Evolutionary conservation across 1,140 invertebrate genomes (phyloP), one percentile per base, ranked within the genome.

Genomic region (Drosophila parvula): DNA sequence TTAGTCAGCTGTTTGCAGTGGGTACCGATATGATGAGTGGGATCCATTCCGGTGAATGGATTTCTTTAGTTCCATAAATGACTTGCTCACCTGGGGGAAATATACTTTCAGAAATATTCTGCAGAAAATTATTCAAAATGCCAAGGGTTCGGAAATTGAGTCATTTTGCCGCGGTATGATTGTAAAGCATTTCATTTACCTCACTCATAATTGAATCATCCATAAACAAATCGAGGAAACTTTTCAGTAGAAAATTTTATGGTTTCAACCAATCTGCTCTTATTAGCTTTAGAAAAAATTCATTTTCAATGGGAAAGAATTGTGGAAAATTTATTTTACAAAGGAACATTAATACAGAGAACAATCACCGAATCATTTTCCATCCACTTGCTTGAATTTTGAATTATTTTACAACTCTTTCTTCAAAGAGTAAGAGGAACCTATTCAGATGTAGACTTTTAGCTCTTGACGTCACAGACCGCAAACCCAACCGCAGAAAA

Each of bases 1-100:
- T 77, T 77, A 77, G 74, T 77, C 74, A 77, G 74, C 74, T 77
- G 74, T 76, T 76, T 55, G 60, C 45, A n/a, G n/a, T 65, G 44
- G 44, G 28, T 51, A 50, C 41, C 34, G 44, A 64, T 60, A 44
- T 48, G 59, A 68, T 51, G 65, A 67, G 65, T 69, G 61, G 61
- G 65, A 51, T 69, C 45, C 45, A 51, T 51, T 68, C 36, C 44
- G 60, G 45, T 50, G 64, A 68, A 50, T 68, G 59, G 59, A 68
- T 68, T 68, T 41, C 18, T 41, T 41, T 11, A 28, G 18, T 28
- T 44, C 22, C 22, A 61, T 28, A 61, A 55, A 62, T 65, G 62
- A 61, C 62, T 36, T 22, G 36, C 22, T 32, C 10, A 41, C 10
- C 14, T 16, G 38, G 38, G 30, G 28, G 10, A 57, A 14, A 53